Conservation (phyloP, 2,888 invertebrate genomes). For the Anorthoa munda region DNA sequence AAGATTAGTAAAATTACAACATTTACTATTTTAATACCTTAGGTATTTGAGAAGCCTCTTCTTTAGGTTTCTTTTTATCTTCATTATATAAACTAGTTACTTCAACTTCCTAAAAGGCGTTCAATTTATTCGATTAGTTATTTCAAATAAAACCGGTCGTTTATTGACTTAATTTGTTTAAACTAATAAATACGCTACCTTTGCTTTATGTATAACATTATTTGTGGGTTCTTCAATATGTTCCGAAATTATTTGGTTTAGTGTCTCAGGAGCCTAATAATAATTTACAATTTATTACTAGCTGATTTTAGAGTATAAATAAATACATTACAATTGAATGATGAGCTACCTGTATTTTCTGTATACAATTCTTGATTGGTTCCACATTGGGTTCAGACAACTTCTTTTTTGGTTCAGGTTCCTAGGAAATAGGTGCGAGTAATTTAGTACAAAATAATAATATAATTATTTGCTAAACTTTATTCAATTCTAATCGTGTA, state of each 20-base stretch:
- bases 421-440: constrained; percentile 13
- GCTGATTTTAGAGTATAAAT: neutral
- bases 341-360: constrained; percentile 16
- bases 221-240: constrained; percentile 38
- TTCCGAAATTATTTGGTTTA: constrained; percentile 7
- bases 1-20: neutral
- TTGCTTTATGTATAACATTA: neutral
- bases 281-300: neutral
- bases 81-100: constrained; percentile 14
- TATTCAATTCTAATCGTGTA: neutral
- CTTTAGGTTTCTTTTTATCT: neutral
- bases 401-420: neutral
- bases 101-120: constrained; percentile 29
- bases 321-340: neutral
- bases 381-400: constrained; percentile 12
- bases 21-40: constrained; percentile 16
- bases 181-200: constrained; percentile 24
- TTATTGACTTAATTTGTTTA: neutral
- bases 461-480: neutral
- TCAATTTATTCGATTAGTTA: neutral
- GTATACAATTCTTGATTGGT: constrained; percentile 5
- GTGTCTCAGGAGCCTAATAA: constrained; percentile 22
- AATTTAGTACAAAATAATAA: neutral
- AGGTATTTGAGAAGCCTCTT: neutral
- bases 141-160: too few species aligned